Evolutionary conservation across 2,113 vertebrate genomes (phyloP).

Genomic region (Nesoenas mayeri): DNA sequence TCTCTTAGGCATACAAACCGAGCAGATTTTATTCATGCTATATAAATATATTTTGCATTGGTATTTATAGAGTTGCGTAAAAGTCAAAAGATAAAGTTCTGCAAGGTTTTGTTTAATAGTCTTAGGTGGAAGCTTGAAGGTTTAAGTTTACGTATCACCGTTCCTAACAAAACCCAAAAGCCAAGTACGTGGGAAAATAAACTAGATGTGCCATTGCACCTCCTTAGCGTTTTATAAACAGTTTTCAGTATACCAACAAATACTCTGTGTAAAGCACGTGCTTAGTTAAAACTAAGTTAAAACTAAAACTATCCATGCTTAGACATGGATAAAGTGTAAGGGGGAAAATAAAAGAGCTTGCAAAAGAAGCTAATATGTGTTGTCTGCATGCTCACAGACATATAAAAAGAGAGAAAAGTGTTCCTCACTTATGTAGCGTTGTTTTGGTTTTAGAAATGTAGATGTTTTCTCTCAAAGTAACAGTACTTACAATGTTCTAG

Average conservation of each 20-base stretch:
- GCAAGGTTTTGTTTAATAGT: neutral
- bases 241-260: neutral
- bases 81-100: neutral
- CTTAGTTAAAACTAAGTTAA: neutral
- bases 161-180: neutral
- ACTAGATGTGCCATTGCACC: neutral
- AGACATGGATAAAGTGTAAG: neutral
- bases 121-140: neutral
- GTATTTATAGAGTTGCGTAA: neutral
- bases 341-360: neutral
- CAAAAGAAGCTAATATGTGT: neutral
- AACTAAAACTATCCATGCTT: neutral
- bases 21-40: constrained; percentile 8
- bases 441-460: neutral
- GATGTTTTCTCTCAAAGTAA: constrained; percentile 7
- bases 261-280: constrained; percentile 37
- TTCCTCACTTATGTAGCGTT: neutral
- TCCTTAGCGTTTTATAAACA: neutral
- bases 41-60: neutral
- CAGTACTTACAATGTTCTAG: neutral
- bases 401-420: neutral
- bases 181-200: neutral
- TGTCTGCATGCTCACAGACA: neutral
- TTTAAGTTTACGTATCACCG: neutral
- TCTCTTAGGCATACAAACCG: neutral